phyloP scores from a whole-genome alignment of 1,140 invertebrate genomes.

The Ridgeia piscesae region DNA sequence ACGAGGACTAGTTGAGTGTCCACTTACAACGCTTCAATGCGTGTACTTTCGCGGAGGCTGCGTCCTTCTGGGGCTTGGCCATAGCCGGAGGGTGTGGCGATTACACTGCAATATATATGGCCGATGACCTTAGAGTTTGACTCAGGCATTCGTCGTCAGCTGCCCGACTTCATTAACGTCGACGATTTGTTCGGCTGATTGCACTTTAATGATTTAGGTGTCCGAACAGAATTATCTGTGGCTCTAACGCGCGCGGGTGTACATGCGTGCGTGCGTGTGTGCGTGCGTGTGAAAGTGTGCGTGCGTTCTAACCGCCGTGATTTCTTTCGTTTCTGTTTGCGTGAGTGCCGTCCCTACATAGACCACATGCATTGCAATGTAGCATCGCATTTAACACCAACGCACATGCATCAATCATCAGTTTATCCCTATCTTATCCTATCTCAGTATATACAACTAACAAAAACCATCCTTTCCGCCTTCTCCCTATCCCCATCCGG shows the following conservation, averaged over 20 bases:
- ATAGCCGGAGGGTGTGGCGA: background rate
- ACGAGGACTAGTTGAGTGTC: background rate
- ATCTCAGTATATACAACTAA: background rate
- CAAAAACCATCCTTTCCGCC: background rate
- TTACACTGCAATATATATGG: background rate
- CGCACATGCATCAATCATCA: background rate
- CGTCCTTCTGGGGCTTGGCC: no score
- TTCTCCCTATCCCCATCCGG: background rate
- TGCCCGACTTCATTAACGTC: background rate
- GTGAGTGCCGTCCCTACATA: no score
- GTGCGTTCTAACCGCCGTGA: no score
- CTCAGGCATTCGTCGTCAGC: background rate
- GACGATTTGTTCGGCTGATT: background rate
- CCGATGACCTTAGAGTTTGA: background rate
- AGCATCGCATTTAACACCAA: background rate
- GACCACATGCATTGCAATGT: no score
- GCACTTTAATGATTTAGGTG: background rate
- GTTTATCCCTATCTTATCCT: background rate
- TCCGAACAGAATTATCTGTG: background rate
- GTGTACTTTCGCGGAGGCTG: background rate
- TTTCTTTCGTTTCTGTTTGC: no score
- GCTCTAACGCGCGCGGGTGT: no score
- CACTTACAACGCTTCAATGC: background rate
- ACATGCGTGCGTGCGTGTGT: no score
- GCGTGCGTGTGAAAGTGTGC: no score